Evolutionary conservation across 2,888 invertebrate genomes (phyloP).

Genomic region (Galerucella pusilla): DNA sequence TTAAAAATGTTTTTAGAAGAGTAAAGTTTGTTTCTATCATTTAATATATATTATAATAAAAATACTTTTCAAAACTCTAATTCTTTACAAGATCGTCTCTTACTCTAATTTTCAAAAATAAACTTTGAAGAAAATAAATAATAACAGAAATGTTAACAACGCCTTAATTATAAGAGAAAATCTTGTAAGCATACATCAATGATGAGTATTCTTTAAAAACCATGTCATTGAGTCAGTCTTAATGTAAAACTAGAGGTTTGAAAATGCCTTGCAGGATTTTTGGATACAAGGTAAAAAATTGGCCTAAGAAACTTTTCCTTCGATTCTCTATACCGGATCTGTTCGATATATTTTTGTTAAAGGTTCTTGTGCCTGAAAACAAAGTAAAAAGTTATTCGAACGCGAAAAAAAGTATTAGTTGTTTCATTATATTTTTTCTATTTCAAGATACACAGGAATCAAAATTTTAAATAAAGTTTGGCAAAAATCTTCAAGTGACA

Average conservation of each 20-base stretch:
- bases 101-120: constrained; percentile 32
- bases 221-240: constrained; percentile 40
- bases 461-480: neutral
- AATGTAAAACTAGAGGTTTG: constrained; percentile 40
- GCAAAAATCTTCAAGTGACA: neutral
- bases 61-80: constrained; percentile 33
- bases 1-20: neutral
- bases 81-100: constrained; percentile 20
- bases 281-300: constrained; percentile 36
- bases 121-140: constrained; percentile 32
- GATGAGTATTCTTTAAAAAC: constrained; percentile 34
- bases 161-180: constrained; percentile 22
- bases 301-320: constrained; percentile 31
- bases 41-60: constrained; percentile 33
- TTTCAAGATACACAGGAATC: too few species aligned
- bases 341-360: constrained; percentile 83
- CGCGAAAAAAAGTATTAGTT: neutral
- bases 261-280: constrained; percentile 36
- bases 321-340: constrained; percentile 76
- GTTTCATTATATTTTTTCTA: too few species aligned
- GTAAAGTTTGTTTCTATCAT: neutral
- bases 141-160: constrained; percentile 26
- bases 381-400: constrained; percentile 5
- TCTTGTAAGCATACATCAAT: constrained; percentile 33
- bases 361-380: constrained; percentile 85